phyloP scores from a whole-genome alignment of 2,888 invertebrate genomes.

The Listrodromus nycthemerus region DNA sequence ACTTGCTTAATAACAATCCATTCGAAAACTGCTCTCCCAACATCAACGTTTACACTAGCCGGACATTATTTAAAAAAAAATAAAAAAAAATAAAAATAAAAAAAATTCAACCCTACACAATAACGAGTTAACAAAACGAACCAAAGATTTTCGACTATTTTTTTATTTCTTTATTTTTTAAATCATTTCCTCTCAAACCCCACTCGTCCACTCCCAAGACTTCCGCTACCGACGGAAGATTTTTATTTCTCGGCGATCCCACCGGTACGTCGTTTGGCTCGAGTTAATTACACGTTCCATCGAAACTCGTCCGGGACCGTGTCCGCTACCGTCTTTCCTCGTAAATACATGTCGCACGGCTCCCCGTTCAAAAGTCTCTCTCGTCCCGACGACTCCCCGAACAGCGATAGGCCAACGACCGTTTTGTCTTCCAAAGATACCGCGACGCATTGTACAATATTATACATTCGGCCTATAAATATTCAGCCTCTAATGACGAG shows the following conservation, averaged over 20 bases:
- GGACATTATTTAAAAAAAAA: slow-evolving; percentile 52
- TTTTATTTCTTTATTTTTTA: no score
- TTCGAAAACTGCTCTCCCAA: slow-evolving; percentile 61
- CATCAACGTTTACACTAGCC: slow-evolving; percentile 44
- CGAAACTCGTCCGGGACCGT: background rate
- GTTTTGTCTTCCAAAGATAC: slow-evolving; percentile 31
- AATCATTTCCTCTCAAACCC: slow-evolving; percentile 20
- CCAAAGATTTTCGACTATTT: no score
- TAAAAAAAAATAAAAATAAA: background rate
- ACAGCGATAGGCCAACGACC: slow-evolving; percentile 33
- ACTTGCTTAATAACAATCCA: slow-evolving; percentile 68
- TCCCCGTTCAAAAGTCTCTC: background rate
- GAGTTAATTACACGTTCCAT: slow-evolving; percentile 17
- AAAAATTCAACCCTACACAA: background rate
- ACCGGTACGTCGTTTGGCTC: background rate
- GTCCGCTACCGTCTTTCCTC: background rate
- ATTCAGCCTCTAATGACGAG: slow-evolving; percentile 73
- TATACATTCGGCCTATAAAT: slow-evolving; percentile 39
- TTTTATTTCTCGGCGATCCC: no score
- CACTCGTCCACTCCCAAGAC: background rate
- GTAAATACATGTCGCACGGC: background rate
- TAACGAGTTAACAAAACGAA: background rate
- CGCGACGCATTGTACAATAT: slow-evolving; percentile 21
- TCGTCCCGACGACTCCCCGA: background rate
- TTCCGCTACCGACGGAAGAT: slow-evolving; percentile 1